Evolutionary conservation across 2,113 vertebrate species (phyloP).

Genomic region (cat (Felis catus)): DNA sequence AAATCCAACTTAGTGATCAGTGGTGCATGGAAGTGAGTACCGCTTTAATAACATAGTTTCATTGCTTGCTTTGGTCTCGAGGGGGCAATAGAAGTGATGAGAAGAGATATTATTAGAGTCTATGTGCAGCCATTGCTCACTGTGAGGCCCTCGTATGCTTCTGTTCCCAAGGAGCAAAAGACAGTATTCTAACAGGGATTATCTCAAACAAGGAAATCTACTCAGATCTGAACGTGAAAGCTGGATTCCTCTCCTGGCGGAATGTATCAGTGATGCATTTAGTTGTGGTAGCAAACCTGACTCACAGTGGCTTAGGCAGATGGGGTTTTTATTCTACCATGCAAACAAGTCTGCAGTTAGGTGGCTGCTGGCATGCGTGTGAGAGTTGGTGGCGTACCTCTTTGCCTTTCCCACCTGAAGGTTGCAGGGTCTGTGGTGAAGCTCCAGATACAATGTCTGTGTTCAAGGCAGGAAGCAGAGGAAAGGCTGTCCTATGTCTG

Average conservation of each 20-base stretch:
- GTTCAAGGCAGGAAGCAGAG: neutral
- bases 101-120: neutral
- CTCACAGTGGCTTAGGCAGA: neutral
- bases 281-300: slow-evolving; percentile 7
- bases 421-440: neutral
- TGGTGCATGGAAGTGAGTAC: neutral
- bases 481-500: neutral
- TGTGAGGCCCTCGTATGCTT: neutral
- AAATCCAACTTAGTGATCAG: slow-evolving; percentile 21
- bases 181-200: neutral
- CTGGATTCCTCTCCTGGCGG: neutral
- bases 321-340: slow-evolving; percentile 8
- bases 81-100: neutral
- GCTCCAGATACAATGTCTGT: neutral
- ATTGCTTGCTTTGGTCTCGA: slow-evolving; percentile 43
- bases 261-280: slow-evolving; percentile 11
- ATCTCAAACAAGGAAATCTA: slow-evolving; percentile 28
- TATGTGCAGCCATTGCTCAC: neutral
- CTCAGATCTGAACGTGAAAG: neutral
- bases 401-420: neutral
- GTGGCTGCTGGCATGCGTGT: neutral
- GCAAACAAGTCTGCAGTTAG: neutral
- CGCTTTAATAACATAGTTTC: slow-evolving; percentile 2
- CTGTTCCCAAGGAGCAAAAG: neutral
- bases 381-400: neutral